Evolutionary conservation across 2,888 invertebrate genomes (phyloP).

Genomic region (Drosophila conformis): DNA sequence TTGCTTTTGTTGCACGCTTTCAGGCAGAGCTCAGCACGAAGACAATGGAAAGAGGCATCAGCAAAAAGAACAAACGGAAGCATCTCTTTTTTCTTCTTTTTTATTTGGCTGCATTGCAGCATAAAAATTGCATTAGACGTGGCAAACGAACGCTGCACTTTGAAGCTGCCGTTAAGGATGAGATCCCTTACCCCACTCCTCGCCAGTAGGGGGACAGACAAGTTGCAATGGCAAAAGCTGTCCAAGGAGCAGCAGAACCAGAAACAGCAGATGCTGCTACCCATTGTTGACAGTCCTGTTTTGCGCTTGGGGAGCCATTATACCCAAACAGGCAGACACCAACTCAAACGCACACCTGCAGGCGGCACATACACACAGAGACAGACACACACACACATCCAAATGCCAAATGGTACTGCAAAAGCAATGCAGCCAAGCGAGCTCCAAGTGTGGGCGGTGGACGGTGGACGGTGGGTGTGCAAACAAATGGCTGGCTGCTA

Average conservation of each 20-base stretch:
- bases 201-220: neutral
- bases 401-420: slow-evolving; percentile 35
- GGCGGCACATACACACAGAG: slow-evolving; percentile 1
- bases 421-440: slow-evolving; percentile 49
- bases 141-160: slow-evolving; percentile 56
- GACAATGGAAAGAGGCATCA: slow-evolving; percentile 51
- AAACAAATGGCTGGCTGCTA: slow-evolving; percentile 64
- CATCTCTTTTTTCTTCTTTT: slow-evolving; percentile 7
- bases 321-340: slow-evolving; percentile 24
- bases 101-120: slow-evolving; percentile 65
- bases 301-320: slow-evolving; percentile 69
- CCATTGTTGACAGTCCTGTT: slow-evolving; percentile 68
- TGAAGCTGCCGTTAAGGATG: slow-evolving; percentile 31
- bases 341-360: slow-evolving; percentile 13
- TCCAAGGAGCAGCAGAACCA: slow-evolving; percentile 7
- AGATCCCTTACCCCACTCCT: neutral
- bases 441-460: slow-evolving; percentile 6
- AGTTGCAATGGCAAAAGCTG: neutral
- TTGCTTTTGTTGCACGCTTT: slow-evolving; percentile 52
- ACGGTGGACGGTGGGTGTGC: slow-evolving; percentile 19
- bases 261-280: slow-evolving; percentile 26
- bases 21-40: slow-evolving; percentile 23
- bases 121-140: slow-evolving; percentile 77
- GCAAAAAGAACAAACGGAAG: slow-evolving; percentile 58
- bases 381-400: slow-evolving; percentile 1